Conservation (phyloP, 2,113 vertebrate species). For the Tetrax tetrax region DNA sequence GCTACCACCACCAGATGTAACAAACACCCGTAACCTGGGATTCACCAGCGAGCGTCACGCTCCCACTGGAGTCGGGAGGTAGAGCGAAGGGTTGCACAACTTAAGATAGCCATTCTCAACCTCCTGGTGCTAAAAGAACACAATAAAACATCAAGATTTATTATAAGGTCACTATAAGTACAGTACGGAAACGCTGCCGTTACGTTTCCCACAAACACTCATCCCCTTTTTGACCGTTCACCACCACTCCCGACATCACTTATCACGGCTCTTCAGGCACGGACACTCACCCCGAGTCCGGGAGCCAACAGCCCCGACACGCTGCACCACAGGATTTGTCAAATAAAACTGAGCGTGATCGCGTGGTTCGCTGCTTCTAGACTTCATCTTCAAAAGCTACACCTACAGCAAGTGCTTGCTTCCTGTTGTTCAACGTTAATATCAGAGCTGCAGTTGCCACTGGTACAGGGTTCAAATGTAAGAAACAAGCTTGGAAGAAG, state of each 20-base stretch:
- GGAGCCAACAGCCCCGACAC: not conserved
- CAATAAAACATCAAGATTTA: not conserved
- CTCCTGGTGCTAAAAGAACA: not conserved
- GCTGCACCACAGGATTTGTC: not conserved
- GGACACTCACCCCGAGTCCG: not conserved
- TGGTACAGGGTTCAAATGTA: not conserved
- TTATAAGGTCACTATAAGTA: not conserved
- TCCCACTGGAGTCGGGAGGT: not conserved
- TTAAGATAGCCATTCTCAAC: not conserved
- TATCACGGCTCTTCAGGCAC: not conserved
- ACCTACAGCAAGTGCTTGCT: not conserved
- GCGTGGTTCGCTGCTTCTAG: not conserved
- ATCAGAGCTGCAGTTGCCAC: not conserved
- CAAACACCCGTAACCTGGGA: not conserved
- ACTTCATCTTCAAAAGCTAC: not conserved
- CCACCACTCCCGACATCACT: not conserved
- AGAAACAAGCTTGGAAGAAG: not conserved
- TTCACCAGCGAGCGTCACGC: rapidly evolving
- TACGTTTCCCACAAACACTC: not conserved
- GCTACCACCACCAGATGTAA: not conserved
- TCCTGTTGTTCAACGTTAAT: not conserved
- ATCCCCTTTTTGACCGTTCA: not conserved
- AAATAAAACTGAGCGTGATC: not conserved
- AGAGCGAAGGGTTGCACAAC: not conserved
- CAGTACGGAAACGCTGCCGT: not conserved